These are phyloP conservation scores for Ictalurus punctatus DNA, from an alignment of 2,113 vertebrate species.

Conservation along the genomic window DNA sequence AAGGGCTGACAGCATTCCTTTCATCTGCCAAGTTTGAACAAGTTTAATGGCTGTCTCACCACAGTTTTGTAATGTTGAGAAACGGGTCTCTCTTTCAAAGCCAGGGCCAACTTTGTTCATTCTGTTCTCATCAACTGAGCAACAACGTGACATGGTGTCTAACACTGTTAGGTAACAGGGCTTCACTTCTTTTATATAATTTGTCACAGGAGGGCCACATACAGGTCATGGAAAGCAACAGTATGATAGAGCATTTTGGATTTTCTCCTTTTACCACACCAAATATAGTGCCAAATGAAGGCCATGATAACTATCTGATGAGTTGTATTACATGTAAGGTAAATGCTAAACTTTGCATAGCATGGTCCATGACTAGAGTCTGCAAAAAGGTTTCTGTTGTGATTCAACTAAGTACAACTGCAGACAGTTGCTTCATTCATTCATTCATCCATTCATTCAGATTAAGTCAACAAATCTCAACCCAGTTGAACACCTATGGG, in stretches of 20 bases:
- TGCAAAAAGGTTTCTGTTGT: background rate
- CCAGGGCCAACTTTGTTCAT: background rate
- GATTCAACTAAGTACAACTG: background rate
- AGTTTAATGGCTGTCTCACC: background rate
- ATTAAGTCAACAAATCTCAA: background rate
- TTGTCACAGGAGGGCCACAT: background rate
- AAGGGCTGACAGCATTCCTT: conserved; percentile 23
- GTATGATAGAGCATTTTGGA: background rate
- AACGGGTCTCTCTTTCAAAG: background rate
- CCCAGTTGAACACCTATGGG: background rate
- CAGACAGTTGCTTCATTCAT: background rate
- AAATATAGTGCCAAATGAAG: background rate
- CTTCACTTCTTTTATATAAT: background rate
- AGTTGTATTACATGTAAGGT: background rate
- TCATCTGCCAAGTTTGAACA: background rate
- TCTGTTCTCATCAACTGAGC: background rate
- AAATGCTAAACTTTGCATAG: background rate
- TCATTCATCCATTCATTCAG: background rate
- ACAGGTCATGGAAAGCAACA: background rate
- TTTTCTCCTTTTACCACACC: background rate
- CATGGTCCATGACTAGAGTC: background rate
- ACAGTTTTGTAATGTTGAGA: background rate
- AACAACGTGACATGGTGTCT: background rate
- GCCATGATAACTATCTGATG: background rate
- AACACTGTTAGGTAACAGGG: background rate